Evolutionary conservation across 2,797 vertebrate genomes (phyloP).

Genomic region (Cottoperca gobio): DNA sequence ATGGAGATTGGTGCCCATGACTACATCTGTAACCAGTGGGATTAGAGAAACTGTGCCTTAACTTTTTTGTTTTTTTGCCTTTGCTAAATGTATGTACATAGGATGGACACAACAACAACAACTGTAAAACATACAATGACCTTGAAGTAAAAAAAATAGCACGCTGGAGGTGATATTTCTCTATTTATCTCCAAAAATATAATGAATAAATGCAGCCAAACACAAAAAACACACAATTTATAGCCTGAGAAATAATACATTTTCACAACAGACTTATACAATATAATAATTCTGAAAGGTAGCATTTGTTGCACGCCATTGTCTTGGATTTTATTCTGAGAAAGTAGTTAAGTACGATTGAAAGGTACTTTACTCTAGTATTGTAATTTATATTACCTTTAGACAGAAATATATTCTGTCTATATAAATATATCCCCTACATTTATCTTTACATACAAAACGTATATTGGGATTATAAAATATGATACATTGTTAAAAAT

Average conservation of each 20-base stretch:
- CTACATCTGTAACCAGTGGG: slow-evolving; percentile 42
- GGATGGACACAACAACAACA: background rate
- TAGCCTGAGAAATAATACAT: background rate
- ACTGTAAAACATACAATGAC: background rate
- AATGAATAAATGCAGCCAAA: background rate
- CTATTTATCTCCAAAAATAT: background rate
- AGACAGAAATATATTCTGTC: background rate
- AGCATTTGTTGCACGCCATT: background rate
- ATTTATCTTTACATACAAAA: background rate
- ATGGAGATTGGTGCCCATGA: slow-evolving; percentile 57
- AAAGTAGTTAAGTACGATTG: background rate
- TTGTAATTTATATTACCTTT: background rate
- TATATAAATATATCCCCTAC: rapidly evolving
- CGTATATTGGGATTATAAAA: background rate
- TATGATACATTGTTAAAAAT: background rate
- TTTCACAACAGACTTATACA: background rate
- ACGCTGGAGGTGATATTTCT: background rate
- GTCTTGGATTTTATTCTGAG: background rate
- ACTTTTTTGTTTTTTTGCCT: slow-evolving; percentile 11
- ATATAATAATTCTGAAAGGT: background rate
- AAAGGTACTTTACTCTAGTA: background rate
- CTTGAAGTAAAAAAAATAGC: background rate
- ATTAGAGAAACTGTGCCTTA: slow-evolving; percentile 41
- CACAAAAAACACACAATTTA: background rate
- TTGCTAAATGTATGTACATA: background rate